Evolutionary conservation across 2,888 invertebrate species (phyloP).

Genomic region (Drosophila recens): DNA sequence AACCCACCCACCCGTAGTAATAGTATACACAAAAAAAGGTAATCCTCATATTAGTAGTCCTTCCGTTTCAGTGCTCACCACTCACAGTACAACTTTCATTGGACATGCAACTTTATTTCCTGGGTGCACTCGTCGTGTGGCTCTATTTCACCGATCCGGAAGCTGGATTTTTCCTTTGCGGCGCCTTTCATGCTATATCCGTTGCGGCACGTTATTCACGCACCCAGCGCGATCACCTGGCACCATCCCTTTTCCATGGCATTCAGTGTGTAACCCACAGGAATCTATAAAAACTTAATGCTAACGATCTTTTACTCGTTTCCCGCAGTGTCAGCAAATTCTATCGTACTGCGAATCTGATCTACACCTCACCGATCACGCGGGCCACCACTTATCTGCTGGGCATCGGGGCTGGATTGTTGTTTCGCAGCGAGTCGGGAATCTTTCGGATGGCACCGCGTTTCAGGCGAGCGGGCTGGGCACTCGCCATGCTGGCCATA

Average conservation of each 20-base stretch:
- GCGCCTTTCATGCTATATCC: conserved; percentile 87
- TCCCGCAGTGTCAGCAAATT: conserved; percentile 88
- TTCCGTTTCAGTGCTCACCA: conserved; percentile 89
- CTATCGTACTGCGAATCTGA: conserved; percentile 89
- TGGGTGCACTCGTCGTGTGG: conserved; percentile 89
- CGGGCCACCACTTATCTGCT: conserved; percentile 89
- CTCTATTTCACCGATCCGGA: conserved; percentile 87
- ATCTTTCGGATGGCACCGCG: conserved; percentile 84
- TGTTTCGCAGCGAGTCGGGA: conserved; percentile 83
- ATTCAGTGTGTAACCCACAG: conserved; percentile 86
- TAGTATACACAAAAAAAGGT: too few species aligned
- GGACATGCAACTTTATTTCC: conserved; percentile 90
- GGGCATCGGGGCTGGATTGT: conserved; percentile 88
- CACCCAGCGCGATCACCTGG: conserved; percentile 87
- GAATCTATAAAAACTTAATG: background rate
- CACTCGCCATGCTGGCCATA: conserved; percentile 68
- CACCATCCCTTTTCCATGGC: conserved; percentile 89
- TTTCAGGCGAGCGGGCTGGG: conserved; percentile 83
- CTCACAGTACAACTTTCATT: conserved; percentile 91
- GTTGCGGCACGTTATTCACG: conserved; percentile 88
- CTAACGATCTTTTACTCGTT: background rate
- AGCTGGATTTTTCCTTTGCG: conserved; percentile 87
- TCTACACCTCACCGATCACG: conserved; percentile 88
- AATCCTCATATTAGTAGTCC: background rate
- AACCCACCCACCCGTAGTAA: background rate